phyloP scores from a whole-genome alignment of 2,113 vertebrate species.

The Catagonus wagneri region DNA sequence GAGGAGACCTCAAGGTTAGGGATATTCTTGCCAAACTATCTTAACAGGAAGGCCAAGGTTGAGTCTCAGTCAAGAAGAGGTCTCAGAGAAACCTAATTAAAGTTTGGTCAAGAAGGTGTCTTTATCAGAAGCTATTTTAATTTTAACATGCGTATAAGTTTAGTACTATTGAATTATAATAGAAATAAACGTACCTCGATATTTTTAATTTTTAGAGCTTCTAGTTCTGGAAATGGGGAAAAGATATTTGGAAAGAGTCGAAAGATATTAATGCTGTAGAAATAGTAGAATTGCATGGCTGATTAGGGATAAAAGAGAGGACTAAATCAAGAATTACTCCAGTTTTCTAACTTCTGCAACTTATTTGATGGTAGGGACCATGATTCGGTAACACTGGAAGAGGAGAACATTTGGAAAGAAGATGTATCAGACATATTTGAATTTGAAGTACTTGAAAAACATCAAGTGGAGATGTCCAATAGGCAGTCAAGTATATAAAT shows the following conservation, averaged over 20 bases:
- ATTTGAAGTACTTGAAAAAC: background rate
- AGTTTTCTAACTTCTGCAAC: background rate
- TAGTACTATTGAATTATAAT: background rate
- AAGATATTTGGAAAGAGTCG: background rate
- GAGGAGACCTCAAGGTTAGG: background rate
- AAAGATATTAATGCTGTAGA: background rate
- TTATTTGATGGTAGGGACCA: background rate
- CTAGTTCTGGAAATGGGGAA: background rate
- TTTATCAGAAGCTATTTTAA: background rate
- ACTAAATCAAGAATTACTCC: background rate
- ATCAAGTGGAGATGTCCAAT: background rate
- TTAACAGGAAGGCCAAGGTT: background rate
- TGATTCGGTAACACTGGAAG: background rate
- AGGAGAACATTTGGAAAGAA: background rate
- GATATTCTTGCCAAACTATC: background rate
- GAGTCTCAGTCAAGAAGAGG: background rate
- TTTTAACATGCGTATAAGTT: background rate
- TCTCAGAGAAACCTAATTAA: background rate
- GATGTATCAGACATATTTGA: background rate
- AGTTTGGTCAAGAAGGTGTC: background rate
- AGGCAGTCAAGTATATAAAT: background rate
- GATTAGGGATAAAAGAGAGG: background rate
- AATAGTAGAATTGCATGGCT: background rate
- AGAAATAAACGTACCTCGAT: background rate
- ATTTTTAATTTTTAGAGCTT: background rate